Base-by-base conservation (phyloP, 92 coral and sea anemone genomes). In the Palythoa grandiflora region DNA sequence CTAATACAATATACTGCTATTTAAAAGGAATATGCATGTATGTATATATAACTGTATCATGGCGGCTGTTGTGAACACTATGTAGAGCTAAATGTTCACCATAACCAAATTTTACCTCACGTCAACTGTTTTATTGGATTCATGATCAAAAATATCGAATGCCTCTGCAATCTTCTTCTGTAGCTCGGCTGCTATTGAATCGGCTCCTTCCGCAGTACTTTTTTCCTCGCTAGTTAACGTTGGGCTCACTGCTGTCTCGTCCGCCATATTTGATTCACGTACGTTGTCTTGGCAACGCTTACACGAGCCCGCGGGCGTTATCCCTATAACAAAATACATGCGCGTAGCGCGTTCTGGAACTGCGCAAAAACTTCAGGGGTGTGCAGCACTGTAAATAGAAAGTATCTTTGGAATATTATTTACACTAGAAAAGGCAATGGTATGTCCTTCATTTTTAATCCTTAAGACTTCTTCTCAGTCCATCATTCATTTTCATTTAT, bases 41-140 rank as follows among this genome's bases (percentile, higher is more conserved):
- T 28, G 28, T 28, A 28, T 28, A 28, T 28, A 28, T 28, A 28
- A 28, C 28, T 28, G 28, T 28, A 28, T 28, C 28, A 28, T 28
- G 28, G 28, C 28, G 28, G 28, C 28, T 28, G 28, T 28, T 28
- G 28, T 28, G 28, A 28, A 28, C 28, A 28, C 28, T 28, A 28
- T n/a, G n/a, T n/a, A n/a, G 21, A 11, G 47, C 8, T 77, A 13
- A 55, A 7, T 28, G 28, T 28, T 28, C 3, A 44, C 28, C 9
- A 50, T 8, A 44, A 44, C 21, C 13, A 83, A 47, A 52, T 28
- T 87, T 80, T 83, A 97, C 99, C 99, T 94, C 59, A 97, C 97
- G 77, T 97, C 99, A n/a, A 97, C 99, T 72, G 99, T 97, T 92
- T 97, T 97, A 87, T 97, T 97, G 38, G 99, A 92, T 90, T 97